Evolutionary conservation across 1,140 invertebrate species (phyloP).

Genomic region (Cepaea nemoralis): DNA sequence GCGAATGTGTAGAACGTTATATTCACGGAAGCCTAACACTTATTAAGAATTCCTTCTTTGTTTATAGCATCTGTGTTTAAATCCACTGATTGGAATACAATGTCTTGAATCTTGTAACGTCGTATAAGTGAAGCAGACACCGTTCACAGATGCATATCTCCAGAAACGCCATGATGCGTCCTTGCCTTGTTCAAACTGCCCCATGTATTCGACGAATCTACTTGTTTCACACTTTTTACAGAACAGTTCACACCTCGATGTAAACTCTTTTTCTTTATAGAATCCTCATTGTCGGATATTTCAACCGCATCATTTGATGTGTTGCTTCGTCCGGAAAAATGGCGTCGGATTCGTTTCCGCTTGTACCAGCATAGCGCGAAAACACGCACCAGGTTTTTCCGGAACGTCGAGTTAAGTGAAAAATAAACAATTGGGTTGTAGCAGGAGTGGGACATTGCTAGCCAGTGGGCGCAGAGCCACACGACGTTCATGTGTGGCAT

Average conservation of each 20-base stretch:
- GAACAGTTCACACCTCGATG: neutral
- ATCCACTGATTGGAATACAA: too few relatives aligned
- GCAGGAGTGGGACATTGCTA: slow-evolving; percentile 91
- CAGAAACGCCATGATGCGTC: neutral
- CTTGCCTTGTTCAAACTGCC: neutral
- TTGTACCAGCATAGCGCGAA: slow-evolving; percentile 44
- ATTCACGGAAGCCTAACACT: too few relatives aligned
- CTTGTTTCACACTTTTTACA: neutral
- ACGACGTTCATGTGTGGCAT: slow-evolving; percentile 73
- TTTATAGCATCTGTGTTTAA: too few relatives aligned
- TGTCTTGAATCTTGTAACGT: too few relatives aligned
- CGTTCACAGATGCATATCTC: neutral
- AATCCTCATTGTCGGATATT: neutral
- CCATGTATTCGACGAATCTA: neutral
- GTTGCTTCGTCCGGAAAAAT: neutral
- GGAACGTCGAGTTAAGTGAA: slow-evolving; percentile 89
- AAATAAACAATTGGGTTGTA: slow-evolving; percentile 95
- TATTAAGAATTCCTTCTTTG: too few relatives aligned
- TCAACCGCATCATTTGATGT: neutral
- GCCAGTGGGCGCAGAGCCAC: slow-evolving; percentile 77
- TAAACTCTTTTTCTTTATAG: neutral
- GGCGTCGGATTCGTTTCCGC: neutral
- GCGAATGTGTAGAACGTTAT: too few relatives aligned
- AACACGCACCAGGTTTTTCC: slow-evolving; percentile 72
- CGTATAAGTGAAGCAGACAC: too few relatives aligned